Evolutionary conservation across 2,113 vertebrate species (phyloP).

Genomic region (Datnioides undecimradiatus): DNA sequence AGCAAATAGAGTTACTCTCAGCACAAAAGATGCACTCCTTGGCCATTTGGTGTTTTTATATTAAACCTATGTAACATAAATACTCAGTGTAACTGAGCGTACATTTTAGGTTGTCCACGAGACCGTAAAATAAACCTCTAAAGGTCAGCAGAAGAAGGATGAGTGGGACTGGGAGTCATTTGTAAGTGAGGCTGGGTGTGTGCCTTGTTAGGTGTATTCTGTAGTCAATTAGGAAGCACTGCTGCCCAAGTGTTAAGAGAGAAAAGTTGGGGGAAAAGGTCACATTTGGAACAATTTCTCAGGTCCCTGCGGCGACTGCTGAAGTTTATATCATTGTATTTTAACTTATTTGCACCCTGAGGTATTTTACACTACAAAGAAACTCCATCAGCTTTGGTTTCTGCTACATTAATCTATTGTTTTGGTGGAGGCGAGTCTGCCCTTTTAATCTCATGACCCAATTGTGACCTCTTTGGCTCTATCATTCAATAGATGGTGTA

Average conservation of each 20-base stretch:
- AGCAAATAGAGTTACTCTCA: constrained; percentile 3
- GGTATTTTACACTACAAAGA: constrained; percentile 1
- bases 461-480: constrained; percentile 4
- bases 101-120: background rate
- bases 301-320: background rate
- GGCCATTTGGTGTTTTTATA: constrained; percentile 2
- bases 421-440: background rate
- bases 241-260: constrained; percentile 25
- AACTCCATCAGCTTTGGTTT: background rate
- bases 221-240: constrained; percentile 14
- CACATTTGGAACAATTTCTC: constrained; percentile 26
- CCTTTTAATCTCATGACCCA: background rate
- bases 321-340: background rate
- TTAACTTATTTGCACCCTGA: constrained; percentile 1
- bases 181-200: constrained; percentile 25
- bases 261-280: constrained; percentile 27
- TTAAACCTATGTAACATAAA: constrained; percentile 44
- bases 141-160: constrained; percentile 44
- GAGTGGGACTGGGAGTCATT: constrained; percentile 29
- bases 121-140: constrained; percentile 43
- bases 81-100: constrained; percentile 3
- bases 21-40: constrained; percentile 27
- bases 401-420: background rate
- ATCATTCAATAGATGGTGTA: background rate
- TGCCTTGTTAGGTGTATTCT: constrained; percentile 38